These are phyloP conservation scores for Eubasilissa regina DNA, from an alignment of 1,140 invertebrate genomes.

Conservation along the genomic window DNA sequence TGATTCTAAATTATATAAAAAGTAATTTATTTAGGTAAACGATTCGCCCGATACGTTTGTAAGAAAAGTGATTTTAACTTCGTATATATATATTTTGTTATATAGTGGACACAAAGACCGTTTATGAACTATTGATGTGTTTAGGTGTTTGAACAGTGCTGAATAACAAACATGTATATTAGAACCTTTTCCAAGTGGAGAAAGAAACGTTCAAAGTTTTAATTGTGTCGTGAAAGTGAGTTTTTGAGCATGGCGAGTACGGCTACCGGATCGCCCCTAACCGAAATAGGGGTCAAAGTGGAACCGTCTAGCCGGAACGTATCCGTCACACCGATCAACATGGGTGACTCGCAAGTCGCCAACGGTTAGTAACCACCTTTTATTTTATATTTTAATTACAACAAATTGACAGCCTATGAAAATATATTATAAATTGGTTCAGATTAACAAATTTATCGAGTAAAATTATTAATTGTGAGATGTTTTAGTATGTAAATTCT, in stretches of 20 bases:
- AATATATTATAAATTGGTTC: no score
- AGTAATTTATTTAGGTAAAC: neutral
- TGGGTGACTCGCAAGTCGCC: slow-evolving; percentile 67
- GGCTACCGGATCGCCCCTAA: slow-evolving; percentile 31
- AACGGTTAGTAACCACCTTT: slow-evolving; percentile 64
- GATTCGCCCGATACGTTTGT: neutral
- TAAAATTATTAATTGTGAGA: no score
- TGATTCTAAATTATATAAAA: slow-evolving; percentile 32
- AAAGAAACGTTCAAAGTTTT: slow-evolving; percentile 23
- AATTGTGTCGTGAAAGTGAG: slow-evolving; percentile 7
- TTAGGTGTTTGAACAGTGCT: neutral
- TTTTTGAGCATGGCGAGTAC: slow-evolving; percentile 41
- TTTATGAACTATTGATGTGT: neutral
- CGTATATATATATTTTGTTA: no score
- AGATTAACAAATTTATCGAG: no score
- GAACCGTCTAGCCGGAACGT: slow-evolving; percentile 61
- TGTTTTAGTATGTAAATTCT: no score
- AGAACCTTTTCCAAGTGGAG: slow-evolving; percentile 29
- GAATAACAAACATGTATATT: slow-evolving; percentile 33
- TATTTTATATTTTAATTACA: no score
- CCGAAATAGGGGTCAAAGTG: slow-evolving; percentile 25
- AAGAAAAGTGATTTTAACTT: no score
- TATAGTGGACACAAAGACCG: neutral
- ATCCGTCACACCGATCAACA: slow-evolving; percentile 71
- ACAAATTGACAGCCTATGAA: no score